Conservation (phyloP, 2,888 invertebrate genomes). For the Hydrotaea diabolus region DNA sequence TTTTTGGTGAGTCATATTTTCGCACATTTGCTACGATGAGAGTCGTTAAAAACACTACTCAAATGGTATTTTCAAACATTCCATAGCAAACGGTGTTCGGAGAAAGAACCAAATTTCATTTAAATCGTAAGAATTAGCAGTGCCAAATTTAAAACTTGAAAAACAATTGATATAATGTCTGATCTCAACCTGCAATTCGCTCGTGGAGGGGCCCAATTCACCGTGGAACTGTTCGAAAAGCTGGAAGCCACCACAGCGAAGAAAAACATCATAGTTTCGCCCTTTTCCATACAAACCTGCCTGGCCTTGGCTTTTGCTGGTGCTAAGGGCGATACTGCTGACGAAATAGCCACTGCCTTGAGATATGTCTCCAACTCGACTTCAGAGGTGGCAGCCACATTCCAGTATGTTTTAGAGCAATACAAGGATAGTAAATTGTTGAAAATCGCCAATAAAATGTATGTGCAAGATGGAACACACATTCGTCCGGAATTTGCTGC, state of each 20-base stretch:
- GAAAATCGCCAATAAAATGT: conserved; percentile 88
- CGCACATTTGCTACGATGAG: too few relatives aligned
- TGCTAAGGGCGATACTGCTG: conserved; percentile 84
- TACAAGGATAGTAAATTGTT: conserved; percentile 72
- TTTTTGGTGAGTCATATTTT: neutral
- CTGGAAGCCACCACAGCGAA: conserved; percentile 79
- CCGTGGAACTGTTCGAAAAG: conserved; percentile 74
- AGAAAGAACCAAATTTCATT: conserved; percentile 44
- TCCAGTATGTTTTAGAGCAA: conserved; percentile 74
- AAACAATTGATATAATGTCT: conserved; percentile 42
- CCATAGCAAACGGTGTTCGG: conserved; percentile 19
- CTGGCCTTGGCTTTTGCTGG: conserved; percentile 88
- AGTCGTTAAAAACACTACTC: too few relatives aligned
- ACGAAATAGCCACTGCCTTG: conserved; percentile 83
- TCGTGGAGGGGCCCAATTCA: conserved; percentile 75
- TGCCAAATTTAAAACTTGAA: too few relatives aligned
- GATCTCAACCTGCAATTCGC: conserved; percentile 76
- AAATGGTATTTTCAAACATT: conserved; percentile 47
- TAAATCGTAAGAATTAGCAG: neutral
- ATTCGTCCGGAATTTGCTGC: conserved; percentile 83
- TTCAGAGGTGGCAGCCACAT: conserved; percentile 73
- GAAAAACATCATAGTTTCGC: conserved; percentile 88
- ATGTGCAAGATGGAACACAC: conserved; percentile 83
- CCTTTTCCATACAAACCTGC: conserved; percentile 88
- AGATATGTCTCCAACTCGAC: conserved; percentile 81